Base-by-base conservation (phyloP, 2,113 vertebrate genomes). In the Odocoileus virginianus region DNA sequence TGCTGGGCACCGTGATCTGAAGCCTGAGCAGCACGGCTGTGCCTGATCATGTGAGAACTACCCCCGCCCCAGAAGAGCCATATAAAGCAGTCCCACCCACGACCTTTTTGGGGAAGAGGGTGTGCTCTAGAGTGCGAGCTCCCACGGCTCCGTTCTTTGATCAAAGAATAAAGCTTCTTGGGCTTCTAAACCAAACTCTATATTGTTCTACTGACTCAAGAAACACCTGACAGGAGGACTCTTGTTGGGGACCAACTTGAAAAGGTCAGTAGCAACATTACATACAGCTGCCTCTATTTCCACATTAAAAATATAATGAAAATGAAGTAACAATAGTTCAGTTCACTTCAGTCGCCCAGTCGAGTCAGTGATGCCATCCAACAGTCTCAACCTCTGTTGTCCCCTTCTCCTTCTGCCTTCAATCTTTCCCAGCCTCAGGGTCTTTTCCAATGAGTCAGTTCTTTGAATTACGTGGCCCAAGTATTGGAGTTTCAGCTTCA, bases 41-140 rank as follows among this genome's bases (percentile, higher is more conserved):
- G 11, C 19, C 50, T 25, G 78, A n/a, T 19, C 79, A 23, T 3
- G 33, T 21, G 79, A 8, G 33, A 82, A 36, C 79, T 23, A n/a
- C 3, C 6, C 78, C 45, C 7, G 16, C 1, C 30, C 30, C 79
- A 7, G 47, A 21, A n/a, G 21, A 55, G 54, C 11, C 19, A 23
- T 36, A 15, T 25, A 83, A n/a, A 52, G 79, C 19, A 7, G 79
- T 12, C 30, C 47, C 17, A n/a, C 79, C 30, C 12, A 76, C 0
- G 2, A 7, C 71, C 8, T 7, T 25, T 23, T 43, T 6, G 0
- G 12, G 36, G 40, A 12, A 27, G 12, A 50, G 7, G 2, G 1
- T 47, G 45, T 50, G 28, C 45, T 50, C 78, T 50, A 19, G 45
- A 79, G 28, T 47, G 14, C 8, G 9, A 30, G 78, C 28, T 50